Evolutionary conservation across 2,888 invertebrate genomes (phyloP).

Genomic region (Caenorhabditis drosophilae): DNA sequence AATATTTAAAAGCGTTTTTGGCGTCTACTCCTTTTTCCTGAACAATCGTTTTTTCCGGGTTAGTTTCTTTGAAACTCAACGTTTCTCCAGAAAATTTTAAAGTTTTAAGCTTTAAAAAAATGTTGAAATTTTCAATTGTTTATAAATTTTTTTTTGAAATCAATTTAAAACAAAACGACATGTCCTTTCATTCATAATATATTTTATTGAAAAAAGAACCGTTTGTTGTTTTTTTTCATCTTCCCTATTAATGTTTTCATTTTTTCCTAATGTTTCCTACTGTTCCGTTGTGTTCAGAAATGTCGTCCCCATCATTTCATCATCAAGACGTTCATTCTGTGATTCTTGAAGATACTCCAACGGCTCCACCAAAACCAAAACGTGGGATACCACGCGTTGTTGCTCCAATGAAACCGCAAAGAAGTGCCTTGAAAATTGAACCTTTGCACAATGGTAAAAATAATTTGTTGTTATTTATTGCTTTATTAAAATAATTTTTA

Average conservation of each 20-base stretch:
- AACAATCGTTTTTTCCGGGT: no score
- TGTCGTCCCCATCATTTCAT: not conserved
- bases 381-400: conserved; percentile 23
- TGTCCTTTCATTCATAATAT: no score
- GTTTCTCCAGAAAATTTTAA: no score
- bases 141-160: no score
- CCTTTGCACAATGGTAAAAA: conserved; percentile 4
- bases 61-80: no score
- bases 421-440: conserved; percentile 29
- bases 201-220: no score
- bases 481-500: conserved; percentile 2
- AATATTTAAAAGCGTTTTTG: not conserved
- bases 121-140: no score
- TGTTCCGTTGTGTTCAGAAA: conserved; percentile 1
- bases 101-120: no score
- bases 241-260: no score
- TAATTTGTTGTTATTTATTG: conserved; percentile 1
- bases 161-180: no score
- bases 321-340: conserved; percentile 6
- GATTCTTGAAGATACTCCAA: conserved; percentile 16
- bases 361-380: conserved; percentile 37
- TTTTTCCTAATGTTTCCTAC: not conserved
- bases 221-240: conserved; percentile 1
- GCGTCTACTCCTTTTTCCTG: not conserved
- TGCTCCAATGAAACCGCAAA: conserved; percentile 37